Percentiles rank a stretch among this genome's conserved stretches.
These are phyloP conservation scores for Notarius lentiginosus DNA, from an alignment of 2,113 vertebrate species.

Conservation along the genomic window DNA sequence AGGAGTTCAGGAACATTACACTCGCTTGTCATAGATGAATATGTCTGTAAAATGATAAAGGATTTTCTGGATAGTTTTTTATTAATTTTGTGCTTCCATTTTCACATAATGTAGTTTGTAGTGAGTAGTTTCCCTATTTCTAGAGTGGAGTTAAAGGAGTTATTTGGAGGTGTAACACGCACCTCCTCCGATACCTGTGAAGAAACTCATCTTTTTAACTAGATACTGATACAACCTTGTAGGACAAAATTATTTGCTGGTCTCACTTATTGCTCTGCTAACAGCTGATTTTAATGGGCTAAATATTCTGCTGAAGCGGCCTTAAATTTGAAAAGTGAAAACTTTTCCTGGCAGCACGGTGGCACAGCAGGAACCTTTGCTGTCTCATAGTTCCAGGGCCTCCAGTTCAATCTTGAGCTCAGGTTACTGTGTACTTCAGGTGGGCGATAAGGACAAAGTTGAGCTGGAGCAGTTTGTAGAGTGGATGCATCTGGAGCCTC, in stretches of 20 bases:
- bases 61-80: neutral
- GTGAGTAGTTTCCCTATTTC: neutral
- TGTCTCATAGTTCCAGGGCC: neutral
- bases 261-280: neutral
- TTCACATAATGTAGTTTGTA: neutral
- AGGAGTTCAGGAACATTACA: constrained; percentile 7
- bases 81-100: neutral
- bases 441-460: constrained; percentile 80
- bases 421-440: constrained; percentile 61
- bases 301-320: neutral
- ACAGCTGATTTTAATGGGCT: neutral
- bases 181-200: neutral
- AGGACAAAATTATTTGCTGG: neutral
- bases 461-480: constrained; percentile 83
- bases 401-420: neutral
- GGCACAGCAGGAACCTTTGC: neutral
- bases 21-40: constrained; percentile 22
- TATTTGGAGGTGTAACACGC: neutral
- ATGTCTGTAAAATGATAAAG: constrained; percentile 31
- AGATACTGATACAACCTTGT: neutral
- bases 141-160: neutral
- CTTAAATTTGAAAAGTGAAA: neutral
- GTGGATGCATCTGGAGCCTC: constrained; percentile 86
- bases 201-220: neutral
- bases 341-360: neutral